Percentiles rank a stretch among this genome's conserved stretches.
These are phyloP conservation scores for Tachycineta bicolor DNA, from an alignment of 2,113 vertebrate genomes.

Conservation along the genomic window DNA sequence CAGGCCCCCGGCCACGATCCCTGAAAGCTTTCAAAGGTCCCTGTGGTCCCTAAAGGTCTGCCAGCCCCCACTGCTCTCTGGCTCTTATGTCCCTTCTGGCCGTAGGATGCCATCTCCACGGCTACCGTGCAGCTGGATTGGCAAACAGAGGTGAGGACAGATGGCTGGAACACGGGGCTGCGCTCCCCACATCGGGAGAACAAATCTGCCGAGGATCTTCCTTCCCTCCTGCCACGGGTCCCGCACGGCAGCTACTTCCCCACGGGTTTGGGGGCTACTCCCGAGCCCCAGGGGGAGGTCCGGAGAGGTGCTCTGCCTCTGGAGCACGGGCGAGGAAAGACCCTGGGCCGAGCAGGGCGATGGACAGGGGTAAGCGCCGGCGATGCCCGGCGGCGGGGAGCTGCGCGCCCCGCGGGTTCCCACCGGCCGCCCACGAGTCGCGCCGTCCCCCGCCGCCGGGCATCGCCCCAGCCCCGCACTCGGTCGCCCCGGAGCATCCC, in stretches of 20 bases:
- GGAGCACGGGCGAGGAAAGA: background rate
- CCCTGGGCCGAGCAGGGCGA: background rate
- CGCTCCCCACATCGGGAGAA: background rate
- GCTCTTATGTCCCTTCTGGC: background rate
- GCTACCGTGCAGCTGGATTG: background rate
- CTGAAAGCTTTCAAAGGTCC: background rate
- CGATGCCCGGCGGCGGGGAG: background rate
- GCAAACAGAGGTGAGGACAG: background rate
- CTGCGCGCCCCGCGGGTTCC: background rate
- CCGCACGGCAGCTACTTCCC: background rate
- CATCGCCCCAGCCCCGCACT: background rate
- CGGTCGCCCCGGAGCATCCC: background rate
- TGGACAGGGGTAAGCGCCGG: background rate
- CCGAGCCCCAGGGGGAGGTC: background rate
- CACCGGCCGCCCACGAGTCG: background rate
- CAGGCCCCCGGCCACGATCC: background rate
- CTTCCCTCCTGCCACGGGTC: background rate
- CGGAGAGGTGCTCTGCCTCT: background rate
- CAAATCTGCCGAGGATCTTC: background rate
- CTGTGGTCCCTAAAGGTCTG: background rate
- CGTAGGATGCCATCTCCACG: background rate
- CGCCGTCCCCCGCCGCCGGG: background rate
- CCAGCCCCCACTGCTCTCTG: background rate
- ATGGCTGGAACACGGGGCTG: accelerated
- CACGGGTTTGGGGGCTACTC: background rate